Evolutionary conservation across 2,888 invertebrate species (phyloP).

Genomic region (Hirtodrosophila trivittata): DNA sequence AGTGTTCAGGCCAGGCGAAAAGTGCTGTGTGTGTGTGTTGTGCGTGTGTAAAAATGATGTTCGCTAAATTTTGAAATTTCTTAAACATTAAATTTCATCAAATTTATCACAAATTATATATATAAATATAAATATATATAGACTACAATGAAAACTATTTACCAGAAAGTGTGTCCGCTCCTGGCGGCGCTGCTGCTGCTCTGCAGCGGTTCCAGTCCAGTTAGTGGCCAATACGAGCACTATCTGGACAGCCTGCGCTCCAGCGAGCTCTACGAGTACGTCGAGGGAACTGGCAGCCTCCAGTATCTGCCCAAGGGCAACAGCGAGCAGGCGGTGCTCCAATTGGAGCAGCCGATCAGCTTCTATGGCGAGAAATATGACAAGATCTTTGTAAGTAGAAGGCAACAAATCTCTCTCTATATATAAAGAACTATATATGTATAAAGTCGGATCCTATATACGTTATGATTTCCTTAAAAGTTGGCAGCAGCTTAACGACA

Average conservation of each 20-base stretch:
- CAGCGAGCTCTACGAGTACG: slow-evolving; percentile 77
- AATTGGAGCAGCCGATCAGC: slow-evolving; percentile 86
- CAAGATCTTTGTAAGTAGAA: slow-evolving; percentile 91
- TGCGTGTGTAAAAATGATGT: slow-evolving; percentile 59
- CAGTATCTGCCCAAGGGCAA: slow-evolving; percentile 79
- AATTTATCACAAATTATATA: slow-evolving; percentile 19
- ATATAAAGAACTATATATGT: slow-evolving; percentile 3
- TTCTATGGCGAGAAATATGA: slow-evolving; percentile 92
- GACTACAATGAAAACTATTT: slow-evolving; percentile 47
- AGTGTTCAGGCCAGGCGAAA: slow-evolving; percentile 38
- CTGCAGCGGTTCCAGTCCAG: slow-evolving; percentile 47
- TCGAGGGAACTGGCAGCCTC: slow-evolving; percentile 60
- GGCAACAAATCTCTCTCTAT: too few relatives aligned
- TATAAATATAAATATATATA: slow-evolving; percentile 1
- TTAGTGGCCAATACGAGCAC: slow-evolving; percentile 71
- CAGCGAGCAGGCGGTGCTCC: slow-evolving; percentile 78
- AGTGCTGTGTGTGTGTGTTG: slow-evolving; percentile 35
- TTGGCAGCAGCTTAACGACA: too few relatives aligned
- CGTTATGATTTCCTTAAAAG: too few relatives aligned
- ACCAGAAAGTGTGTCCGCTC: slow-evolving; percentile 65
- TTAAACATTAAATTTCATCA: slow-evolving; percentile 7
- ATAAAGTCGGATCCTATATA: slow-evolving; percentile 1
- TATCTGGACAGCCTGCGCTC: slow-evolving; percentile 76
- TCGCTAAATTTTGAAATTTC: slow-evolving; percentile 59
- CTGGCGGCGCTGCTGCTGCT: slow-evolving; percentile 47